Conservation (phyloP, 1,140 invertebrate genomes). For the Spodoptera litura region DNA sequence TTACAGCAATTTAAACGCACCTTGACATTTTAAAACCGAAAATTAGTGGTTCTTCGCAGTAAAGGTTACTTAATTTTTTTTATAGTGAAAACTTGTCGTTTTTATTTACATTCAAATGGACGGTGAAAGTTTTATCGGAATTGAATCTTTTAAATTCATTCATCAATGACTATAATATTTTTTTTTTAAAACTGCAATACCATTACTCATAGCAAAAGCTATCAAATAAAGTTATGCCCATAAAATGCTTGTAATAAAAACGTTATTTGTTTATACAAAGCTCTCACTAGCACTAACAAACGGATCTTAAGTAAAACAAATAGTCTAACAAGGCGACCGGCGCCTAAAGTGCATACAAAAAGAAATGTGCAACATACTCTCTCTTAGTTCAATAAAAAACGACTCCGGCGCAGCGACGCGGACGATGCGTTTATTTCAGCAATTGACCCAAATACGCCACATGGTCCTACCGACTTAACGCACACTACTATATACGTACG, state of each 20-base stretch:
- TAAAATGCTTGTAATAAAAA: background rate
- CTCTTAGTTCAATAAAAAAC: slow-evolving; percentile 55
- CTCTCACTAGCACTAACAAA: slow-evolving; percentile 19
- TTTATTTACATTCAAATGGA: background rate
- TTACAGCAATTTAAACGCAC: slow-evolving; percentile 58
- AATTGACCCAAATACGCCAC: slow-evolving; percentile 79
- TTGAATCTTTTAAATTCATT: background rate
- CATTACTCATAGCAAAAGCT: too few relatives aligned
- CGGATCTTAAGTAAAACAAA: slow-evolving; percentile 44
- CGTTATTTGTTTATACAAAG: background rate
- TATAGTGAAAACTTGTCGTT: background rate
- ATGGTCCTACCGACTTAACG: slow-evolving; percentile 68
- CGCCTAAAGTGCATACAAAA: slow-evolving; percentile 52
- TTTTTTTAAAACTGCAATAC: too few relatives aligned
- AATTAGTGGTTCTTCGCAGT: slow-evolving; percentile 55
- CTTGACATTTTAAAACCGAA: slow-evolving; percentile 65
- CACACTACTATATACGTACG: slow-evolving; percentile 56
- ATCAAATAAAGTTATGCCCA: background rate
- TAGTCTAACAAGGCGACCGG: slow-evolving; percentile 42
- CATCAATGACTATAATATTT: too few relatives aligned
- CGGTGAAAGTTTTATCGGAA: background rate
- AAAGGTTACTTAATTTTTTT: slow-evolving; percentile 17
- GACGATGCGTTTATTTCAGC: slow-evolving; percentile 73
- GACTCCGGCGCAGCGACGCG: slow-evolving; percentile 45
- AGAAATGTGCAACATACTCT: slow-evolving; percentile 50